phyloP scores from a whole-genome alignment of 2,797 vertebrate genomes.

The Darevskia mixta region DNA sequence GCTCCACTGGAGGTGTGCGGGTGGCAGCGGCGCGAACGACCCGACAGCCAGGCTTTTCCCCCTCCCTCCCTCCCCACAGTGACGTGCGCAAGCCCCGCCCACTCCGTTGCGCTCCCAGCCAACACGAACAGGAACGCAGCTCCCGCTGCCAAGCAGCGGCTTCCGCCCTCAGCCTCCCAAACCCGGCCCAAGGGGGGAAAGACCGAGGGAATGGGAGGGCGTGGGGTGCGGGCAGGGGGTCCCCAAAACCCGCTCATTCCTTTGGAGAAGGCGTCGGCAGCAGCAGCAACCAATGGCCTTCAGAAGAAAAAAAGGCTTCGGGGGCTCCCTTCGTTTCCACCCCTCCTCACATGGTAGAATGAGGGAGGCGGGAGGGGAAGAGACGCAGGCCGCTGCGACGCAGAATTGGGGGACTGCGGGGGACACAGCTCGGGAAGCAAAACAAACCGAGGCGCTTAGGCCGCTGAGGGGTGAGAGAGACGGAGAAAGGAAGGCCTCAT shows the following conservation, averaged over 20 bases:
- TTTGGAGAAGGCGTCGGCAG: background rate
- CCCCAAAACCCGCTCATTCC: background rate
- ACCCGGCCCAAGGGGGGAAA: background rate
- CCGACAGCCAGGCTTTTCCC: constrained; percentile 21
- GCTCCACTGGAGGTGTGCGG: too few relatives aligned
- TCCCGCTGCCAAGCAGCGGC: constrained; percentile 2
- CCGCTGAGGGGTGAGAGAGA: background rate
- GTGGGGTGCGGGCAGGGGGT: background rate
- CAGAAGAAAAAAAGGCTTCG: background rate
- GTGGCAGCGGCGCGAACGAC: too few relatives aligned
- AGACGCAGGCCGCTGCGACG: background rate
- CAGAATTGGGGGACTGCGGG: background rate
- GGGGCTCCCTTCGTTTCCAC: background rate
- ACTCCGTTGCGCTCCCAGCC: background rate
- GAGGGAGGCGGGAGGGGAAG: too few relatives aligned
- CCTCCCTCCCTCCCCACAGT: background rate
- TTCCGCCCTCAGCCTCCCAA: background rate
- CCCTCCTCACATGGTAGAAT: background rate
- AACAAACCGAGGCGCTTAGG: constrained; percentile 25
- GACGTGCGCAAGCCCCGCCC: background rate
- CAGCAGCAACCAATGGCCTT: background rate
- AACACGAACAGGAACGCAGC: background rate
- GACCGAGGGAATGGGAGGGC: background rate
- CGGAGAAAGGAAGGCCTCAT: too few relatives aligned
- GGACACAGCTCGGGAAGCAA: background rate